These are phyloP conservation scores for Malaclemys terrapin DNA, from an alignment of 2,113 vertebrate genomes.

Conservation along the genomic window DNA sequence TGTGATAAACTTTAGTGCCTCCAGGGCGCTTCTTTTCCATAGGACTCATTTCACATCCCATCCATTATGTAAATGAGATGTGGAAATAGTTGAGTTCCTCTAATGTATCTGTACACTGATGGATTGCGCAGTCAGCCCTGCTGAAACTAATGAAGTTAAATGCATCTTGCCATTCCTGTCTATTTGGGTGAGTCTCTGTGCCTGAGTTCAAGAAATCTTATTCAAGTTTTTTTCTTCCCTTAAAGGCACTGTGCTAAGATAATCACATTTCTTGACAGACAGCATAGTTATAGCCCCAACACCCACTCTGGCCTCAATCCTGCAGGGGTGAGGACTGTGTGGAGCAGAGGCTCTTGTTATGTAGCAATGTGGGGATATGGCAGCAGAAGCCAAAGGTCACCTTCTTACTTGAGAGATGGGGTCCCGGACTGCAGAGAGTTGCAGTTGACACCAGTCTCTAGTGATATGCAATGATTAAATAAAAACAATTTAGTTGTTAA, in stretches of 20 bases:
- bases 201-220: slow-evolving; percentile 39
- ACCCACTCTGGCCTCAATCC: neutral
- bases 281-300: neutral
- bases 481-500: rapidly evolving
- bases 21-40: slow-evolving; percentile 69
- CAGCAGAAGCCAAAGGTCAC: neutral
- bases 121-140: slow-evolving; percentile 74
- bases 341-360: neutral
- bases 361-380: neutral
- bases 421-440: rapidly evolving
- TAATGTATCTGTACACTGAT: slow-evolving; percentile 81
- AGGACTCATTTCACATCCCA: slow-evolving; percentile 82
- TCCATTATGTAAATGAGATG: slow-evolving; percentile 87
- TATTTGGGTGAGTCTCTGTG: slow-evolving; percentile 69
- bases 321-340: neutral
- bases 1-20: slow-evolving; percentile 85
- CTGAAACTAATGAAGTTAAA: slow-evolving; percentile 84
- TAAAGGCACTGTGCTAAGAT: slow-evolving; percentile 20
- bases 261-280: slow-evolving; percentile 40
- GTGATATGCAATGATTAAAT: neutral
- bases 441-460: neutral
- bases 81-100: slow-evolving; percentile 81
- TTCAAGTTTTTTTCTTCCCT: neutral
- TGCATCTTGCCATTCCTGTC: slow-evolving; percentile 77
- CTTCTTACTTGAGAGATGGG: neutral